A percentile compares a stretch with the other conserved stretches of the same genome.
Evolutionary conservation across 2,888 invertebrate species (phyloP).

Genomic region (Cremastobaeus sp.): DNA sequence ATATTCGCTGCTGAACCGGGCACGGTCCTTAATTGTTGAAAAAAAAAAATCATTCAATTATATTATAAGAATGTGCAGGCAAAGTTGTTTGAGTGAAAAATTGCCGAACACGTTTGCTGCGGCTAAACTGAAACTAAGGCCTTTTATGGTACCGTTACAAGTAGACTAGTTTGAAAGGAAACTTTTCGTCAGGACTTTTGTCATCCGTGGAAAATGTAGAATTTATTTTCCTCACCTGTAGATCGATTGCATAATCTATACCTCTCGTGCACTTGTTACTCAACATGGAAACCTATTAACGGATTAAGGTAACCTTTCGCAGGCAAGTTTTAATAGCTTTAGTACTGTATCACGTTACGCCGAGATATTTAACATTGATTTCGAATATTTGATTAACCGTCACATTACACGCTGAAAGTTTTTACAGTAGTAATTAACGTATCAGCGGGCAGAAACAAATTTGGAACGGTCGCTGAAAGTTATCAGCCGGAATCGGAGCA

Average conservation of each 20-base stretch:
- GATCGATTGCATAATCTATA: slow-evolving; percentile 36
- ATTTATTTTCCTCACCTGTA: slow-evolving; percentile 43
- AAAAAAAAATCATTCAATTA: too few relatives aligned
- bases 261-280: slow-evolving; percentile 47
- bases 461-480: neutral
- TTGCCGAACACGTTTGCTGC: too few relatives aligned
- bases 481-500: too few relatives aligned
- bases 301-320: slow-evolving; percentile 55
- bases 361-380: slow-evolving; percentile 46
- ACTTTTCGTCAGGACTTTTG: neutral
- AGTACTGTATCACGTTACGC: slow-evolving; percentile 37
- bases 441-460: slow-evolving; percentile 22
- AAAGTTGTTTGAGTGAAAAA: too few relatives aligned
- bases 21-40: too few relatives aligned
- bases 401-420: slow-evolving; percentile 12
- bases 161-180: too few relatives aligned
- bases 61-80: too few relatives aligned
- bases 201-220: slow-evolving; percentile 5
- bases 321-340: slow-evolving; percentile 53
- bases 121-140: too few relatives aligned
- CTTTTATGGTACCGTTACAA: too few relatives aligned
- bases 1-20: too few relatives aligned
- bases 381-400: slow-evolving; percentile 46
- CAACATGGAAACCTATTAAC: slow-evolving; percentile 55
- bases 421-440: slow-evolving; percentile 24